A percentile compares a stretch with the other conserved stretches of the same genome.
Conservation (phyloP, 1,140 invertebrate species). For the Drosophila azteca region DNA sequence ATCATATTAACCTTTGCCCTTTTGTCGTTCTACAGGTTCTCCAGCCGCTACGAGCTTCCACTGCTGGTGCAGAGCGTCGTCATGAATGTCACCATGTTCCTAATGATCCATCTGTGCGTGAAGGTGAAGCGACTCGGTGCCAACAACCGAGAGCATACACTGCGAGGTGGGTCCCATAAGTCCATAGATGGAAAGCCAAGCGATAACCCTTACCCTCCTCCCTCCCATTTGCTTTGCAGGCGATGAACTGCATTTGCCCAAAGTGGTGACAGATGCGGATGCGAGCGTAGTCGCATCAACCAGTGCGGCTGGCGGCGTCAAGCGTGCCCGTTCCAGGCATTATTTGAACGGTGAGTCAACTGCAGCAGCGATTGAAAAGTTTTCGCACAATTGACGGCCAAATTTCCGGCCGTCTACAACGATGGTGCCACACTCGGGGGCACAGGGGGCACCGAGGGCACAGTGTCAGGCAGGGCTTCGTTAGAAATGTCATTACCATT, state of each 20-base stretch:
- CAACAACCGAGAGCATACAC: constrained; percentile 90
- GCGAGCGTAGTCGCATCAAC: constrained; percentile 70
- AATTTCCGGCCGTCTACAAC: constrained; percentile 40
- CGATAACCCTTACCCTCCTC: background rate
- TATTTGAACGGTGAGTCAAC: constrained; percentile 78
- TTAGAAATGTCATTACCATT: constrained; percentile 12
- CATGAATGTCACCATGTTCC: constrained; percentile 98
- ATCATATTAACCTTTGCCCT: constrained; percentile 12
- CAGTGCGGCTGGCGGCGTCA: constrained; percentile 62
- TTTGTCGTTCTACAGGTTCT: constrained; percentile 92
- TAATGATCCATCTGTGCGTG: constrained; percentile 97
- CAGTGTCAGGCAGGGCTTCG: background rate
- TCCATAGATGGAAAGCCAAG: constrained; percentile 8
- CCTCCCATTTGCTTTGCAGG: constrained; percentile 37
- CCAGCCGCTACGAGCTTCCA: constrained; percentile 97
- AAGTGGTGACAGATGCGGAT: constrained; percentile 78
- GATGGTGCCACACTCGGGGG: too few species aligned
- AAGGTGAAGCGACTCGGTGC: constrained; percentile 93
- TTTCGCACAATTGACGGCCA: constrained; percentile 45
- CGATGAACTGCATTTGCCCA: constrained; percentile 81
- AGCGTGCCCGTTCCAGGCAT: constrained; percentile 76
- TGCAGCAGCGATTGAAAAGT: constrained; percentile 21
- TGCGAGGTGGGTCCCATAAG: constrained; percentile 89
- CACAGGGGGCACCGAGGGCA: too few species aligned
- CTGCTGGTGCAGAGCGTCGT: constrained; percentile 98